Evolutionary conservation across 2,797 vertebrate species (phyloP), one percentile per base, ranked within the genome.

Genomic region (Sus cebifrons): DNA sequence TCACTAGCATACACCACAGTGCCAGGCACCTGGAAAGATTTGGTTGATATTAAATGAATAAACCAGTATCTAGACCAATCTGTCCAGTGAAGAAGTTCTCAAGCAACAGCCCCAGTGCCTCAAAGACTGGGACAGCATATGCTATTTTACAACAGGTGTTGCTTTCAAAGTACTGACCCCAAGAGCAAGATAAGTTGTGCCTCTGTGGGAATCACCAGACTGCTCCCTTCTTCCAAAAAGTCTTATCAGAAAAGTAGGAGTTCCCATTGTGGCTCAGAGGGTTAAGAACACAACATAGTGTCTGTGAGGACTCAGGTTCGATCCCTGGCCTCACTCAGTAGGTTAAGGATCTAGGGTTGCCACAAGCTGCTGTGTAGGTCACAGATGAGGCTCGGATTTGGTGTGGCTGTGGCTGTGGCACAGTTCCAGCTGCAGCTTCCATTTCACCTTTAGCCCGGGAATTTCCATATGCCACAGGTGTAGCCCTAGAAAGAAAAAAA

Each of bases 171-270:
- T 68, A 40, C 64, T 58, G 1, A 36, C 20, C 58, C 9, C 2
- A 0, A 58, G 40, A 93, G 75, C 49, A 18, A 86, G 65, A 56
- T 23, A 62, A n/a, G 40, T 2, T 0, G n/a, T 32, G n/a, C 40
- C 27, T 75, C 27, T 0, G 16, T 92, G 40, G 15, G n/a, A 65
- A 83, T 79, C 18, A 17, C 18, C 40, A 20, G 16, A 7, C 23
- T 94, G 40, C 52, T 82, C 90, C 27, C 79, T 95, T 91, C 78
- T 54, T 36, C 56, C 83, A 68, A 49, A 49, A 65, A 91, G 62
- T 64, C 86, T 88, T 58, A 68, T 25, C 27, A 36, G 36, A 13
- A 49, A 52, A 40, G n/a, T 44, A 49, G 44, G 9, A 49, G 44
- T 49, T 49, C 5, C 44, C 44, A 49, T 49, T 49, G 44, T 49